Conservation (phyloP, 2,888 invertebrate species). For the Drosophila birchii region DNA sequence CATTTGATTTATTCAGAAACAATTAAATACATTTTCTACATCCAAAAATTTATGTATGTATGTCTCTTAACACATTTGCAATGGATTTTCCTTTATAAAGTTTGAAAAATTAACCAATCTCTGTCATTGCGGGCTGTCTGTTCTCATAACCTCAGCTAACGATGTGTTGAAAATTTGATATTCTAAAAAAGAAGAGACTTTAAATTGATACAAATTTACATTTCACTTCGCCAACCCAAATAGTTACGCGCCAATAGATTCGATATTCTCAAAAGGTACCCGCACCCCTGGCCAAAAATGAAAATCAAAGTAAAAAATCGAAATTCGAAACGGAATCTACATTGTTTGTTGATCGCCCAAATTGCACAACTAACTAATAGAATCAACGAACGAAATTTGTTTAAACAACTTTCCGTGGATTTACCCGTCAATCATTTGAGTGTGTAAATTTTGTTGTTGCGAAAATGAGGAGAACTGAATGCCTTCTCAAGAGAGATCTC, state of each 20-base stretch:
- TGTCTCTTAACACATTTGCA: neutral
- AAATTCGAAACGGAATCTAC: constrained; percentile 23
- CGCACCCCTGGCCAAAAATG: constrained; percentile 56
- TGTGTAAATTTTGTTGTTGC: constrained; percentile 54
- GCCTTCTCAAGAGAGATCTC: constrained; percentile 18
- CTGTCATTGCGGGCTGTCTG: neutral
- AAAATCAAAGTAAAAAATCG: constrained; percentile 24
- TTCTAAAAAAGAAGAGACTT: constrained; percentile 24
- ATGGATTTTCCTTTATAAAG: neutral
- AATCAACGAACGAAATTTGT: constrained; percentile 51
- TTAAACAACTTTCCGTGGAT: constrained; percentile 63
- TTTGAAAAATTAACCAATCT: constrained; percentile 10
- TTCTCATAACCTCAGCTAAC: constrained; percentile 44
- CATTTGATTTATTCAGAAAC: neutral
- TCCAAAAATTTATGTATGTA: neutral
- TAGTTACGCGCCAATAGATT: constrained; percentile 22
- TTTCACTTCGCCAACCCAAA: constrained; percentile 24
- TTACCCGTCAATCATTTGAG: constrained; percentile 67
- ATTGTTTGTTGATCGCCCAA: constrained; percentile 39
- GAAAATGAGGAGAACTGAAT: constrained; percentile 49
- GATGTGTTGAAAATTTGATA: constrained; percentile 70
- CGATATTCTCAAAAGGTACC: constrained; percentile 25
- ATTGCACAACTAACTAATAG: constrained; percentile 60
- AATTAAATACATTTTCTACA: neutral
- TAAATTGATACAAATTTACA: constrained; percentile 65